Percentiles rank a stretch among this genome's conserved stretches.
Evolutionary conservation across 2,797 vertebrate genomes (phyloP).

Genomic region (Babyrousa celebensis): DNA sequence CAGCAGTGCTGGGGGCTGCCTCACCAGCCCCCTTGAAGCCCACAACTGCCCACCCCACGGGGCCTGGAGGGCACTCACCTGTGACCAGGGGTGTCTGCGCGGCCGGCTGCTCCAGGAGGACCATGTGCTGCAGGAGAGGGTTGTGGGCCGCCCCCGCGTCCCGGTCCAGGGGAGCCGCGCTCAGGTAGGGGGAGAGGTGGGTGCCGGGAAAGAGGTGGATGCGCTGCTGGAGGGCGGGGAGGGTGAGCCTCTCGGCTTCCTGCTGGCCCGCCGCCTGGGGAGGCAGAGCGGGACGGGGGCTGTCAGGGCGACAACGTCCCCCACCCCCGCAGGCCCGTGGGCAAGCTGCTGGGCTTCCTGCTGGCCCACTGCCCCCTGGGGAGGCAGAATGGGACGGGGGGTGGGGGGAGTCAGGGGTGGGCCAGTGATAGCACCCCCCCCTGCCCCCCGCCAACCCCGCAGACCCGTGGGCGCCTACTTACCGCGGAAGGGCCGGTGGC

Average conservation of each 20-base stretch:
- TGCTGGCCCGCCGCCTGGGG: slow-evolving; percentile 94
- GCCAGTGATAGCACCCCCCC: no score
- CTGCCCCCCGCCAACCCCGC: accelerated
- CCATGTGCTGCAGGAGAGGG: slow-evolving; percentile 98
- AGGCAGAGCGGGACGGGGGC: neutral
- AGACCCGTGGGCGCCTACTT: slow-evolving; percentile 85
- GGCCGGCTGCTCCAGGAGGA: slow-evolving; percentile 95
- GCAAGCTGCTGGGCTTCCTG: slow-evolving; percentile 95
- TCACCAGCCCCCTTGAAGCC: neutral
- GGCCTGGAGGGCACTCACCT: slow-evolving; percentile 91
- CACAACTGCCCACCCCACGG: accelerated
- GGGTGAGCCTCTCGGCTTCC: slow-evolving; percentile 94
- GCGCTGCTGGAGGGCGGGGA: slow-evolving; percentile 95
- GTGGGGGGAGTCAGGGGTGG: no score
- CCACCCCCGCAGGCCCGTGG: neutral
- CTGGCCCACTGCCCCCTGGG: slow-evolving; percentile 94
- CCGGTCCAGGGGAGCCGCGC: slow-evolving; percentile 94
- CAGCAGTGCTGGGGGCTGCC: accelerated
- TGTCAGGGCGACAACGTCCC: no score
- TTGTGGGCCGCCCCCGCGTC: slow-evolving; percentile 94
- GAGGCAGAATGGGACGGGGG: neutral
- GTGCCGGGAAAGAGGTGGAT: slow-evolving; percentile 95
- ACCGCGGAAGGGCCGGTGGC: slow-evolving; percentile 95
- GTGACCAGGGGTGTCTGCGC: slow-evolving; percentile 95
- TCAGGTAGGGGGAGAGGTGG: slow-evolving; percentile 97